Evolutionary conservation across 2,113 vertebrate species (phyloP), one percentile per base, ranked within the genome.

Genomic region (Shinisaurus crocodilurus): DNA sequence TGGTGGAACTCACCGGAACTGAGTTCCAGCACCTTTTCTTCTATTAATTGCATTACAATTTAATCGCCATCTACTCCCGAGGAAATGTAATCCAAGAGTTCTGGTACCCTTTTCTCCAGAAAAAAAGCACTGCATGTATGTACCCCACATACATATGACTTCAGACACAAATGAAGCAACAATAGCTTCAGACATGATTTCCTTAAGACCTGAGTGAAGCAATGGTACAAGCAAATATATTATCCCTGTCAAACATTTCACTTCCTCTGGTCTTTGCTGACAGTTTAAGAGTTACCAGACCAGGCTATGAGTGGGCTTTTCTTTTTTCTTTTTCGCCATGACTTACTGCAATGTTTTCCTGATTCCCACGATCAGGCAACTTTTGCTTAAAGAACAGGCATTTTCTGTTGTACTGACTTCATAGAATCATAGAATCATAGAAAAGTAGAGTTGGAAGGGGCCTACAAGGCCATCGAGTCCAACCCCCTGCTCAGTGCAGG

Each of bases 181-280:
- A 65, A 84, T 37, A 23, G 34, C 32, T 63, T 82, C 23, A 12
- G 82, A 43, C 82, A n/a, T 93, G 88, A 45, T 84, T 93, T 93
- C 94, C 90, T 90, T 91, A 86, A 93, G 94, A 93, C 88, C 93
- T 93, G 93, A 94, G 95, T 95, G 94, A 93, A 92, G 90, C 12
- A 87, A 94, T 86, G 45, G 90, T 76, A 81, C 87, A 91, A 94
- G 90, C 89, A 95, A 91, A 95, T 90, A 93, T 75, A 88, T 96
- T 93, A 92, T 84, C 91, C 82, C 87, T 93, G 94, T 94, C 95
- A 95, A 96, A 93, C 90, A 88, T 91, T 95, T 92, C 88, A 86
- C 86, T 96, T 95, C 91, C 93, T 63, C 74, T 94, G 89, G 88
- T 93, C 91, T 91, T 87, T 93, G 89, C 15, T 48, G 75, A 79